Evolutionary conservation across 2,888 invertebrate genomes (phyloP).

Genomic region (Hylaea fasciaria): DNA sequence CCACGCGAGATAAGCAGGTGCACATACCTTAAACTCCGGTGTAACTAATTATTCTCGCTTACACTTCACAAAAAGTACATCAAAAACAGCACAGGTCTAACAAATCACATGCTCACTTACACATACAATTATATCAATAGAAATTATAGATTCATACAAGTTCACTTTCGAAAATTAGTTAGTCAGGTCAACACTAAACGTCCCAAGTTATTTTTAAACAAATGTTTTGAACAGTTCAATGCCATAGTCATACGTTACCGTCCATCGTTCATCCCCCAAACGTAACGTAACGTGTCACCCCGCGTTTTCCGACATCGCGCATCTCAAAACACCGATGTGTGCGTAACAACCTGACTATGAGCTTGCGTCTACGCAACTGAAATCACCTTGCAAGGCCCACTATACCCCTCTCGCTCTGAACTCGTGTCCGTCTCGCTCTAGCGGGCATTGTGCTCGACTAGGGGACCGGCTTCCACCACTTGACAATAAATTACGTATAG

Average conservation of each 20-base stretch:
- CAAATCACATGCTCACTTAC: constrained; percentile 34
- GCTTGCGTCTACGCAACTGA: constrained; percentile 83
- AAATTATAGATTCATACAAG: constrained; percentile 28
- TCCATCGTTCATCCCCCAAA: constrained; percentile 38
- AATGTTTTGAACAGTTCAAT: constrained; percentile 9
- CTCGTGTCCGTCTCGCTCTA: constrained; percentile 65
- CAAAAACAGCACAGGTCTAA: constrained; percentile 39
- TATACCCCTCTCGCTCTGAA: constrained; percentile 72
- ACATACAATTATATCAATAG: constrained; percentile 26
- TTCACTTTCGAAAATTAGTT: constrained; percentile 36
- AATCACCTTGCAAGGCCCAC: constrained; percentile 85
- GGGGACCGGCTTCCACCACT: constrained; percentile 64
- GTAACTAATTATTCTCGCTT: constrained; percentile 36
- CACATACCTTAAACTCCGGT: constrained; percentile 40
- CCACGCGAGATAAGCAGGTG: constrained; percentile 34
- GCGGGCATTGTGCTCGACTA: constrained; percentile 79
- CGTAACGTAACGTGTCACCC: constrained; percentile 50
- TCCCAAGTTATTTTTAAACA: not conserved
- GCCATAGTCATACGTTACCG: constrained; percentile 42
- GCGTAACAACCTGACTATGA: constrained; percentile 77
- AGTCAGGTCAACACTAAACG: constrained; percentile 14
- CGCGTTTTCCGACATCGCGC: constrained; percentile 65
- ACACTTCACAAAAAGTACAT: constrained; percentile 37
- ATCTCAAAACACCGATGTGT: constrained; percentile 62
- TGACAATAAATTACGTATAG: constrained; percentile 84